Evolutionary conservation across 2,888 invertebrate species (phyloP).

Genomic region (Eudasyphora cyanicolor): DNA sequence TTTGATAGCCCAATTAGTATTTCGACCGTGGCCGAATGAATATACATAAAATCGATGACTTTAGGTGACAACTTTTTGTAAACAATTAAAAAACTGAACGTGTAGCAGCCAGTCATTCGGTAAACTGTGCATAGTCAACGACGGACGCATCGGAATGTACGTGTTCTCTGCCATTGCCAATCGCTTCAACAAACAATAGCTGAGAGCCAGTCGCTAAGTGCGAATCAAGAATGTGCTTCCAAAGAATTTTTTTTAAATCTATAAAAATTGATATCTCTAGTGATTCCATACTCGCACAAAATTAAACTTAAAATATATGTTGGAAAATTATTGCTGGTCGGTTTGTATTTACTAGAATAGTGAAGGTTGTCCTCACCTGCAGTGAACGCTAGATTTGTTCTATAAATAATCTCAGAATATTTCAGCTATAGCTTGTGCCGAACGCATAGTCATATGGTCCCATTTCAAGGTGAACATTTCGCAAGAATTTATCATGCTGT

Average conservation of each 20-base stretch:
- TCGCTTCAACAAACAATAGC: neutral
- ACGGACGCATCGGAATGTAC: neutral
- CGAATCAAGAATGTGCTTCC: neutral
- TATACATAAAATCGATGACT: neutral
- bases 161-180: neutral
- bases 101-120: neutral
- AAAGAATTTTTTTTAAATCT: neutral
- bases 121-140: neutral
- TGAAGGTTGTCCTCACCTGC: too few species aligned
- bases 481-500: too few species aligned
- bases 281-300: too few species aligned
- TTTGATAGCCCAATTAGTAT: neutral
- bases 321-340: too few species aligned
- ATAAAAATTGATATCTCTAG: neutral
- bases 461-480: too few species aligned
- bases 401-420: too few species aligned
- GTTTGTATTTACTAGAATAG: too few species aligned
- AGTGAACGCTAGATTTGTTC: too few species aligned
- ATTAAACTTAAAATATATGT: too few species aligned
- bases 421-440: too few species aligned
- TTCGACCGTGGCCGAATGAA: neutral
- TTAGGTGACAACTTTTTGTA: neutral
- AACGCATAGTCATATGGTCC: too few species aligned
- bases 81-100: neutral
- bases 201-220: neutral